A percentile compares a stretch with the other conserved stretches of the same genome.
Conservation (phyloP, 2,888 invertebrate genomes). For the Epinotia nisella region DNA sequence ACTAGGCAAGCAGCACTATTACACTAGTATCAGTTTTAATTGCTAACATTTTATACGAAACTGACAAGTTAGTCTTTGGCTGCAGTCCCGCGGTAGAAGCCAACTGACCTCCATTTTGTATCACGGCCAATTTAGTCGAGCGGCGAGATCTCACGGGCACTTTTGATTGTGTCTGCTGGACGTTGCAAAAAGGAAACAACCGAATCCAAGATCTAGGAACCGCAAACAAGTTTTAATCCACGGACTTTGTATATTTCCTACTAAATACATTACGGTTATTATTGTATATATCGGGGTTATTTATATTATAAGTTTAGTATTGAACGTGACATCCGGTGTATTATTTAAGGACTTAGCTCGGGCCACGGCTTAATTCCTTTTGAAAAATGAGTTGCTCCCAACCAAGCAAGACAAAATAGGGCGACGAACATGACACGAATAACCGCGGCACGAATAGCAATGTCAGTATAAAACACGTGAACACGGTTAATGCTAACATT, state of each 20-base stretch:
- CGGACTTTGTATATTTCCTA: neutral
- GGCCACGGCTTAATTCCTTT: slow-evolving; percentile 59
- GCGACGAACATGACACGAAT: slow-evolving; percentile 52
- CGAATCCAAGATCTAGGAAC: slow-evolving; percentile 22
- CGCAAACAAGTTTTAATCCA: slow-evolving; percentile 27
- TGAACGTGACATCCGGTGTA: slow-evolving; percentile 55
- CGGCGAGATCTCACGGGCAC: slow-evolving; percentile 61
- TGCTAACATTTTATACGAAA: neutral
- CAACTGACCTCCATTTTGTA: slow-evolving; percentile 68
- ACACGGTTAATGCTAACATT: slow-evolving; percentile 64
- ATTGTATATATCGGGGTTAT: slow-evolving; percentile 7
- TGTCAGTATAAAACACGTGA: slow-evolving; percentile 57
- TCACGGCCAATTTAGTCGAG: slow-evolving; percentile 70
- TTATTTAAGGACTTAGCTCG: slow-evolving; percentile 58
- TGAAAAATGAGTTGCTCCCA: slow-evolving; percentile 63
- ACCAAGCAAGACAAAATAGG: slow-evolving; percentile 55
- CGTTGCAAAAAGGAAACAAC: slow-evolving; percentile 61
- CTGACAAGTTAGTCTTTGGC: slow-evolving; percentile 10
- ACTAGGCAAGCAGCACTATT: neutral
- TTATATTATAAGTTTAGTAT: slow-evolving; percentile 8
- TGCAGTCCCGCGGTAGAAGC: slow-evolving; percentile 54
- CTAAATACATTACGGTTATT: slow-evolving; percentile 12
- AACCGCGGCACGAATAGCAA: slow-evolving; percentile 62
- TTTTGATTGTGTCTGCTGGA: slow-evolving; percentile 67
- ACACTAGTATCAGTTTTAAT: slow-evolving; percentile 17